A percentile compares a stretch with the other conserved stretches of the same genome.
phyloP scores from a whole-genome alignment of 2,113 vertebrate genomes.

The Protomyctophum bolini region DNA sequence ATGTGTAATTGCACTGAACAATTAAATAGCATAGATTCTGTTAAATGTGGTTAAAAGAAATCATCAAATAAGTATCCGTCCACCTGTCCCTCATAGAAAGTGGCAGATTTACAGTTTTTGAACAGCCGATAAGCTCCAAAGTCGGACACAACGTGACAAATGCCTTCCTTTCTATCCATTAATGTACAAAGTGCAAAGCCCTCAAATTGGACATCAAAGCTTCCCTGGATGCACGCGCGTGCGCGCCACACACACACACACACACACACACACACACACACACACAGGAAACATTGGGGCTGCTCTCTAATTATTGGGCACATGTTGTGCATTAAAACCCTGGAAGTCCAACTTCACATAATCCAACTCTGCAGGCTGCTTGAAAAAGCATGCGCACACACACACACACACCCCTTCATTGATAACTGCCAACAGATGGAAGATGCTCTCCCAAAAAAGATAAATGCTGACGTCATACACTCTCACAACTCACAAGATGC shows the following conservation, averaged over 20 bases:
- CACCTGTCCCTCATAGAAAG: not conserved
- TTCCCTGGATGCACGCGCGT: constrained; percentile 30
- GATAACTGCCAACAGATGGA: constrained; percentile 74
- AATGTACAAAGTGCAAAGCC: constrained; percentile 66
- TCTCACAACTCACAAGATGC: constrained; percentile 24
- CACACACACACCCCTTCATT: constrained; percentile 50
- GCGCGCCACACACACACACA: not conserved
- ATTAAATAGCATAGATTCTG: too few relatives aligned
- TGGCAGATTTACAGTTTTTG: constrained; percentile 37
- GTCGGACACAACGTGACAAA: constrained; percentile 69
- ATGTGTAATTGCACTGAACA: too few relatives aligned
- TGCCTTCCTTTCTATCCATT: constrained; percentile 66
- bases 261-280: constrained; percentile 9
- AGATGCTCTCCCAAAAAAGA: constrained; percentile 48
- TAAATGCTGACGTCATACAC: constrained; percentile 38
- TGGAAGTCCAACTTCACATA: constrained; percentile 76
- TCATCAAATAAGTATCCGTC: too few relatives aligned
- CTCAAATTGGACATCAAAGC: constrained; percentile 71
- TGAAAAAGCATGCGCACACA: constrained; percentile 36
- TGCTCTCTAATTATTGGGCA: constrained; percentile 73
- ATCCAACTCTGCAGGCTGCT: constrained; percentile 63
- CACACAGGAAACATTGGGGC: constrained; percentile 71
- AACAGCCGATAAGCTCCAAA: constrained; percentile 57
- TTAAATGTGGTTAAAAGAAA: too few relatives aligned
- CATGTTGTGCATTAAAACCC: constrained; percentile 74